Percentiles rank a stretch among this genome's conserved stretches.
These are phyloP conservation scores for Bothrops alternatus DNA, from an alignment of 2,797 vertebrate species.

Conservation along the genomic window DNA sequence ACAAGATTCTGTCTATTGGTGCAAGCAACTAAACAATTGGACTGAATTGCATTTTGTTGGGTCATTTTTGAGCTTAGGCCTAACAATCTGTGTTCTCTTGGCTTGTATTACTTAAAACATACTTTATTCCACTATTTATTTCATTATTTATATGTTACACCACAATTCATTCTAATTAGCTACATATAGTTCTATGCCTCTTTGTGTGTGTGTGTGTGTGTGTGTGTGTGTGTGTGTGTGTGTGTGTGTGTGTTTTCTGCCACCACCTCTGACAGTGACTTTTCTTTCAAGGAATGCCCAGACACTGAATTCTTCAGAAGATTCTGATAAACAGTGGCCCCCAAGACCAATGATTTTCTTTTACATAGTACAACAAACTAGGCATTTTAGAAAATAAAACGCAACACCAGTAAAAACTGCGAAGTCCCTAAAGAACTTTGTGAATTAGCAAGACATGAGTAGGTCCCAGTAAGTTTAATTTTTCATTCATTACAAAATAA, in stretches of 20 bases:
- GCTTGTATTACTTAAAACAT: not conserved
- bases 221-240: no score
- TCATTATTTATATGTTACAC: not conserved
- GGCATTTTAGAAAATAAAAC: not conserved
- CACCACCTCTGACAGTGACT: no score
- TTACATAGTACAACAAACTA: not conserved
- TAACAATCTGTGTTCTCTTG: not conserved
- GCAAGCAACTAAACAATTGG: not conserved
- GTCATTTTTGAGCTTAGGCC: not conserved
- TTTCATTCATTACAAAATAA: slow-evolving; percentile 3
- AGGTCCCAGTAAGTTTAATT: not conserved
- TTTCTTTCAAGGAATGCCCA: not conserved
- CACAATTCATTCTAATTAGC: not conserved
- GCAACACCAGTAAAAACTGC: not conserved
- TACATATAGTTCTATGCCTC: not conserved
- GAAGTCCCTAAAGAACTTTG: not conserved
- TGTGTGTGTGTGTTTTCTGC: not conserved
- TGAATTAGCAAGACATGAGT: not conserved
- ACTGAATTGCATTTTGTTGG: not conserved
- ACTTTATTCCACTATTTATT: not conserved
- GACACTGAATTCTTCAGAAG: not conserved
- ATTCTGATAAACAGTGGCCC: not conserved
- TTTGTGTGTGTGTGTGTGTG: not conserved
- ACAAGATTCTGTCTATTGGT: not conserved
- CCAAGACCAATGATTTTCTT: not conserved